A percentile compares a stretch with the other conserved stretches of the same genome.
Evolutionary conservation across 2,888 invertebrate species (phyloP).

Genomic region (Sesamia inferens): DNA sequence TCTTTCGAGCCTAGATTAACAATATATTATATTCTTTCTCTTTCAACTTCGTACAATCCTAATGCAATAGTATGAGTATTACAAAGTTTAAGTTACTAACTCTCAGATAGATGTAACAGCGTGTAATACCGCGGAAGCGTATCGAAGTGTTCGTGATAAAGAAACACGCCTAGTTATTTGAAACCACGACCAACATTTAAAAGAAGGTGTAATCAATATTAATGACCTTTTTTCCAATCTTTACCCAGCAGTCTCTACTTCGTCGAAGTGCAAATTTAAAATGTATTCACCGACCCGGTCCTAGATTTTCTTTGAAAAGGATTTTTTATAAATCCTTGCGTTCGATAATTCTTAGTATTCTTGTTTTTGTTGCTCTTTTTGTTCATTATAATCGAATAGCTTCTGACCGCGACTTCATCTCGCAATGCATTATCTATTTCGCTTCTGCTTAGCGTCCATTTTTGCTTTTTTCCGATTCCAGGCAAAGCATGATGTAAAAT

Average conservation of each 20-base stretch:
- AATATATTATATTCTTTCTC: background rate
- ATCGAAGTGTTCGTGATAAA: slow-evolving; percentile 49
- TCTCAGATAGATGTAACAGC: slow-evolving; percentile 10
- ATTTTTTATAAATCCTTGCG: slow-evolving; percentile 7
- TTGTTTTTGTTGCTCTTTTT: slow-evolving; percentile 9
- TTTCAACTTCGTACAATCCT: background rate
- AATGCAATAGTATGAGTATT: background rate
- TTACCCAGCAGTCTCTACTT: slow-evolving; percentile 20
- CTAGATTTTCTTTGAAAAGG: slow-evolving; percentile 14
- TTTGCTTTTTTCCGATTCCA: background rate
- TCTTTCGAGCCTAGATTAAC: no score
- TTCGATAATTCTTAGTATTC: background rate
- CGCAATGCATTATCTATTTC: background rate
- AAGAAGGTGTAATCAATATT: slow-evolving; percentile 47
- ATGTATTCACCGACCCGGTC: slow-evolving; percentile 18
- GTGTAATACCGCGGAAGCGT: slow-evolving; percentile 52
- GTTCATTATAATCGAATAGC: background rate
- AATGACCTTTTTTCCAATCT: slow-evolving; percentile 36
- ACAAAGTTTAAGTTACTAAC: slow-evolving; percentile 6
- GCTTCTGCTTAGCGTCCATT: background rate
- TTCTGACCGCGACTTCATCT: background rate
- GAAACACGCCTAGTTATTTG: slow-evolving; percentile 49
- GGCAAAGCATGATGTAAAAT: background rate
- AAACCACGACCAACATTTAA: slow-evolving; percentile 43
- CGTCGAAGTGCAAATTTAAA: slow-evolving; percentile 20